Evolutionary conservation across 2,113 vertebrate species (phyloP), one percentile per base, ranked within the genome.

Genomic region (Chitala chitala): DNA sequence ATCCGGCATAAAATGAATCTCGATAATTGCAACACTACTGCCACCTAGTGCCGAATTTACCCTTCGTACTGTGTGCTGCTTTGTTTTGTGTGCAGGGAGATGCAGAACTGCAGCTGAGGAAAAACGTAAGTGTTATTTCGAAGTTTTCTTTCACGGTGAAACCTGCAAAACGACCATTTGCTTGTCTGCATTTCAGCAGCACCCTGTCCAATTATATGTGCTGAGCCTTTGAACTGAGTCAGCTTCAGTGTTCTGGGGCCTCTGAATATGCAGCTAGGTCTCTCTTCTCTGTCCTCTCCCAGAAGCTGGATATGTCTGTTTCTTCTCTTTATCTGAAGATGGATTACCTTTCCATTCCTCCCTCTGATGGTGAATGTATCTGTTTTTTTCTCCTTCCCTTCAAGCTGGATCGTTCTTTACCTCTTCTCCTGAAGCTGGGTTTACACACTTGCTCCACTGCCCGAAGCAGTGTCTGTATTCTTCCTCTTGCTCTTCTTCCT

Each of bases 101-200:
- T 95, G 95, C 83, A 92, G 77, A 59, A 72, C 73, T 15, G 3
- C 26, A 29, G 72, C 73, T 65, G 82, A 79, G 36, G 82, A 88
- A 61, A 91, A 90, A 83, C 91, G 94, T 96, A 88, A 61, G 89
- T 86, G n/a, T 61, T 42, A 59, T 29, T 22, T 40, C 13, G 24
- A 42, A 58, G 53, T 17, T 7, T 46, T 42, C 31, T 38, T 33
- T n/a, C 38, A 29, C 9, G 2, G 9, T 26, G n/a, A 13, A 44
- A 20, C 63, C 5, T 46, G n/a, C 44, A 13, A 24, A 3, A 13
- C 9, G 10, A 15, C 38, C 40, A 9, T 1, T 26, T 22, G 17
- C 22, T 22, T n/a, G n/a, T n/a, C n/a, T n/a, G n/a, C n/a, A n/a
- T n/a, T n/a, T n/a, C n/a, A n/a, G n/a, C n/a, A n/a, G n/a, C n/a